Base-by-base conservation (phyloP, 1,140 invertebrate species). In the Pinna nobilis region DNA sequence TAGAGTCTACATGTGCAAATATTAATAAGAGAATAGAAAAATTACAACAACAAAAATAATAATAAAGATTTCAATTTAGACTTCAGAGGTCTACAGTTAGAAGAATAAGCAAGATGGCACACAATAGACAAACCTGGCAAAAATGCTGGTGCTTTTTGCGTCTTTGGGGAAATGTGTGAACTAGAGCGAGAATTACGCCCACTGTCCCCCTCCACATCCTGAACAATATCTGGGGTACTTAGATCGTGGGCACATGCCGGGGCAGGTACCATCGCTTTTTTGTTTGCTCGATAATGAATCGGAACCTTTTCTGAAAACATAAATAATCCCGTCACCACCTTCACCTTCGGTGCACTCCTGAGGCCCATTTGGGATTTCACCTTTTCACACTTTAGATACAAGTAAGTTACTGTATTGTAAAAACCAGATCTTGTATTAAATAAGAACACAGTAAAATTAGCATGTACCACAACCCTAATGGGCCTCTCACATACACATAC, bases 121-220 rank as follows among this genome's bases (percentile, higher is more conserved):
- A n/a, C n/a, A n/a, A n/a, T n/a, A n/a, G n/a, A 82, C 75, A 53
- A 79, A 85, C 84, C 83, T 79, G 84, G 82, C 64, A 84, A 66
- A 76, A 83, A 87, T 37, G 82, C 75, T 23, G 84, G 64, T 28
- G 78, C 67, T 80, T 82, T 86, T 47, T 79, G 79, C 49, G 73
- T 70, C 66, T 84, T 82, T n/a, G 78, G 74, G 41, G 82, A 80
- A 44, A 78, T 67, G 30, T 79, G 69, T 50, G 77, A 74, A 57
- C 79, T 80, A 57, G 66, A 70, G 47, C 77, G 72, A 50, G 82
- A 79, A 13, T 76, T 61, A 30, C 76, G 70, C 13, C 76, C 74
- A 32, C 50, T 74, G 23, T 78, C 60, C 50, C 81, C 82, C 57
- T 83, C 82, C 25, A 79, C 78, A 30, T 80, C 81, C 9, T 78